A percentile compares a stretch with the other conserved stretches of the same genome.
phyloP scores from a whole-genome alignment of 2,797 vertebrate species.

The Petrocephalus sullivani region DNA sequence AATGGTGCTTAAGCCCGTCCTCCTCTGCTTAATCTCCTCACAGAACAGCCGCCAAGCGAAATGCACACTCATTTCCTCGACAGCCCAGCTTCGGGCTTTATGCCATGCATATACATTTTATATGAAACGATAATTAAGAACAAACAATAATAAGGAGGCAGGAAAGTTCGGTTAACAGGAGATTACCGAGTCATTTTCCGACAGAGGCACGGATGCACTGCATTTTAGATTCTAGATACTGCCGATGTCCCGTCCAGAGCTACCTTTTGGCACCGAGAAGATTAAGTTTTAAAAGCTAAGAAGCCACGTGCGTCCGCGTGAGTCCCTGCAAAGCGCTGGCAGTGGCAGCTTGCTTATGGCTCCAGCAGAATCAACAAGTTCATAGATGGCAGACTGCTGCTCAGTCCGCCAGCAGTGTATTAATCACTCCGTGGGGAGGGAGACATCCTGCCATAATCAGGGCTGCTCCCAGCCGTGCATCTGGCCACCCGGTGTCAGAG shows the following conservation, averaged over 20 bases:
- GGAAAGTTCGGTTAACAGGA: background rate
- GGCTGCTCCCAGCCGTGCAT: slow-evolving; percentile 18
- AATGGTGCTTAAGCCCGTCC: background rate
- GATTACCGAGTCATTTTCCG: background rate
- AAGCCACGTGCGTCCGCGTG: background rate
- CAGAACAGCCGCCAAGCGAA: background rate
- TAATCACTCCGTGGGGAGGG: slow-evolving; percentile 35
- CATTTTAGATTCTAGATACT: background rate
- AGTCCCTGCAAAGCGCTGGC: background rate
- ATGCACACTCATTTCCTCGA: background rate
- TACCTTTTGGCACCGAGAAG: background rate
- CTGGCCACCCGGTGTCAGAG: background rate
- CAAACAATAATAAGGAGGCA: background rate
- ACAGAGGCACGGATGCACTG: background rate
- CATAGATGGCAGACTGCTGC: slow-evolving; percentile 28
- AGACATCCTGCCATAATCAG: slow-evolving; percentile 40
- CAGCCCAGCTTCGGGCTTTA: background rate
- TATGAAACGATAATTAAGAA: background rate
- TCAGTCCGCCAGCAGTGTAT: slow-evolving; percentile 43
- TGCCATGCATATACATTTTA: background rate
- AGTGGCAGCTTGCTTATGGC: background rate
- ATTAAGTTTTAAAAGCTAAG: background rate
- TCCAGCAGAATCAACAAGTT: slow-evolving; percentile 16
- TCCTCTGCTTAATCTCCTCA: background rate
- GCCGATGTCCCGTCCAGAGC: background rate